Evolutionary conservation across 37 sponge, comb jelly and placozoan genomes (phyloP), one percentile per base, ranked within the genome.

Genomic region (Beroe ovata): DNA sequence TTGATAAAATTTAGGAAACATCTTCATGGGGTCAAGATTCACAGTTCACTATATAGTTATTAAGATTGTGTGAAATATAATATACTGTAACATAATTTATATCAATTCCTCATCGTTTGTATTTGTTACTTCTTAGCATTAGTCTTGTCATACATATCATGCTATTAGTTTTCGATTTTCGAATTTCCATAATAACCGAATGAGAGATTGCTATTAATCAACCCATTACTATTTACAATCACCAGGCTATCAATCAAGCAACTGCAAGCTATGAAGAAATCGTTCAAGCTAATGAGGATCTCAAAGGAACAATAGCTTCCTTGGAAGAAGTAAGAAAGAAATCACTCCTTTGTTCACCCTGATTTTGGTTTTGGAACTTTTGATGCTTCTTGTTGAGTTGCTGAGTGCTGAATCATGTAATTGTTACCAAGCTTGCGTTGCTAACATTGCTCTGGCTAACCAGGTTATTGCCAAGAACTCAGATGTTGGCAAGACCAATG

Each of bases 251-350:
- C 6, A 47, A 47, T 11, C 11, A 66, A 37, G 69, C 36, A 2
- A 30, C 69, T 14, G 1, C 14, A 6, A 26, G 34, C 29, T 34
- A 4, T 66, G 69, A 66, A 66, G 69, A 66, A 66, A 8, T 66
- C 30, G 16, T 66, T 66, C 69, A 66, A 30, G 69, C 25, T 14
- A 66, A 66, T 66, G 36, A 66, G 30, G 69, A 66, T 66, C 69
- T 66, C 36, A 66, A 66, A 30, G 30, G 35, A 25, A 66, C 29
- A 30, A 66, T 66, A 18, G 30, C 25, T 32, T 66, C 69, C 34
- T 26, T 33, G 8, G 30, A 66, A 66, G 33, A 25, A 30, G 69
- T 66, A 66, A 66, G 69, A 32, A 6, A 47, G 11, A 16, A 47
- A 47, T 47, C 11, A 16, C 6, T 16, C 54, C 11, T 47, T 47